phyloP scores from a whole-genome alignment of 2,888 invertebrate species.

The Tinea semifulvella region DNA sequence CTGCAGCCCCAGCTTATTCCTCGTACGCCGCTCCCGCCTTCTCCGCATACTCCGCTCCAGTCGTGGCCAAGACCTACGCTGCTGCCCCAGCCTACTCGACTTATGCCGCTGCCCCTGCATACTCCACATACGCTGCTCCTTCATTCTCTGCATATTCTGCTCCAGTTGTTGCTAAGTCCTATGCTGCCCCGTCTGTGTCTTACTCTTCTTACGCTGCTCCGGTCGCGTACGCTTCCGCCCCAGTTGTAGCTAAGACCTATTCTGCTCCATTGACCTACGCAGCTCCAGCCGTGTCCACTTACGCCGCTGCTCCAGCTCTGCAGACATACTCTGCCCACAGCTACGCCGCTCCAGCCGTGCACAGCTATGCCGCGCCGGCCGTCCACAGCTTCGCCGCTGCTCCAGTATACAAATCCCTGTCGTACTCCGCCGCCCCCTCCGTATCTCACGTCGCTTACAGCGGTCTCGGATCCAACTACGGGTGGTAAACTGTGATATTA shows the following conservation, averaged over 20 bases:
- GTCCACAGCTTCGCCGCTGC: conserved; percentile 19
- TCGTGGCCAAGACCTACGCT: conserved; percentile 26
- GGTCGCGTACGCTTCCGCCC: conserved; percentile 51
- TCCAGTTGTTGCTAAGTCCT: conserved; percentile 28
- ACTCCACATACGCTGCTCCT: conserved; percentile 32
- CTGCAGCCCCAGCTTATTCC: conserved; percentile 30
- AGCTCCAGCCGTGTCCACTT: conserved; percentile 27
- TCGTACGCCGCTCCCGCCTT: conserved; percentile 34
- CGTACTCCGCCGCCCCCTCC: conserved; percentile 68
- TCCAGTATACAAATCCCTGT: conserved; percentile 34
- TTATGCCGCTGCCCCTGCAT: conserved; percentile 25
- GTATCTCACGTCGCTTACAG: conserved; percentile 71
- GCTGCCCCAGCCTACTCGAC: conserved; percentile 34
- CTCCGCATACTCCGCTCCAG: conserved; percentile 16
- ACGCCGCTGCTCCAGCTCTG: conserved; percentile 35
- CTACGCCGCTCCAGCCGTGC: conserved; percentile 25
- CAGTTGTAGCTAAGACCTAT: conserved; percentile 29
- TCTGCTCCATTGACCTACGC: conserved; percentile 28
- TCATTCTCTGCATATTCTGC: conserved; percentile 36
- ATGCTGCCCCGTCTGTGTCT: conserved; percentile 37
- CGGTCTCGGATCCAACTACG: conserved; percentile 71
- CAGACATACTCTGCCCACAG: conserved; percentile 30
- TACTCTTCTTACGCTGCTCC: conserved; percentile 43
- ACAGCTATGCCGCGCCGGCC: conserved; percentile 24
- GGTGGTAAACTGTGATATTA: conserved; percentile 61